Evolutionary conservation across 1,140 invertebrate genomes (phyloP).

Genomic region (Halesus radiatus): DNA sequence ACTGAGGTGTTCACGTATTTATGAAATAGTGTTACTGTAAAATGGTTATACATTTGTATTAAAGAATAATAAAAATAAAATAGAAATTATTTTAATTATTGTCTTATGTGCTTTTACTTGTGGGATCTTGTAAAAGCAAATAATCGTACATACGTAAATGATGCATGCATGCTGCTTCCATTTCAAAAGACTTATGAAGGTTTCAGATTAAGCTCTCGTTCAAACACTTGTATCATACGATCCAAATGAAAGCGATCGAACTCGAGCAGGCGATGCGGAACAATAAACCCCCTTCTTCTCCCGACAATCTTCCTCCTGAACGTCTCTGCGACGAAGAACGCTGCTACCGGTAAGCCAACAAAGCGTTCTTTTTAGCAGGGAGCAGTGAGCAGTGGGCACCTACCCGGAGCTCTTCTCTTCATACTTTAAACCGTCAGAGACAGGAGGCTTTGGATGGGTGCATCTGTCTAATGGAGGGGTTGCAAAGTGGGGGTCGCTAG

Average conservation of each 20-base stretch:
- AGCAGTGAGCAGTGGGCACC: too few species aligned
- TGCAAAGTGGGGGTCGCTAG: not conserved
- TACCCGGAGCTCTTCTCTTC: not conserved
- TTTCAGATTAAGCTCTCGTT: too few species aligned
- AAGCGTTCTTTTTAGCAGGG: slow-evolving; percentile 9
- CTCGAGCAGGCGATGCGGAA: slow-evolving; percentile 1
- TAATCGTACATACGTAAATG: too few species aligned
- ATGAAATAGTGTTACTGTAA: too few species aligned
- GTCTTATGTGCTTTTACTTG: too few species aligned
- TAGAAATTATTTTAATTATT: too few species aligned
- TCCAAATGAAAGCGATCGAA: slow-evolving; percentile 12
- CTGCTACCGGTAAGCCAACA: not conserved
- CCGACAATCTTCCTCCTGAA: not conserved
- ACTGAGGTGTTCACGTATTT: too few species aligned
- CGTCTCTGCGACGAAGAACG: slow-evolving; percentile 9
- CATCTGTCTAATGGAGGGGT: slow-evolving; percentile 1
- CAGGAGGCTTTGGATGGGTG: slow-evolving; percentile 16
- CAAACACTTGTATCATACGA: not conserved
- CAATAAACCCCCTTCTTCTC: not conserved
- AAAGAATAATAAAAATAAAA: too few species aligned
- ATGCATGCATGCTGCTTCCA: too few species aligned
- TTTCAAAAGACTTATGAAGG: too few species aligned
- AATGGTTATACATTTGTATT: too few species aligned
- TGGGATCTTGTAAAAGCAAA: too few species aligned
- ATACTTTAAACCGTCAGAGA: slow-evolving; percentile 14